Conservation (phyloP, 92 coral and sea anemone genomes). For the Actinostola sp. region DNA sequence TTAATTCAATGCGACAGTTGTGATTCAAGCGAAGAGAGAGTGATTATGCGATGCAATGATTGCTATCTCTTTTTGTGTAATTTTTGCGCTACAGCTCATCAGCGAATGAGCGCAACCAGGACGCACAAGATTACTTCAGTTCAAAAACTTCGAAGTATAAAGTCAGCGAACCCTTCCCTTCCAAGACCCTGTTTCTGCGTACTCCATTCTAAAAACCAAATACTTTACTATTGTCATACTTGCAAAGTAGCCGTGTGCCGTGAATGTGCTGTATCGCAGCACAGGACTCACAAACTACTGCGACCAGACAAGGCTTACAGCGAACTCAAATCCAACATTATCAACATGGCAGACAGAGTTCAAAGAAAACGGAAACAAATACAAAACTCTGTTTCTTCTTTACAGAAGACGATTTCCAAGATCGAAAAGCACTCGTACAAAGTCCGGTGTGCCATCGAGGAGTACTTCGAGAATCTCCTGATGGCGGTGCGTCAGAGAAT, state of each 20-base stretch:
- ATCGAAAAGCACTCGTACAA: constrained; percentile 37
- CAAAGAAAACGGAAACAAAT: constrained; percentile 46
- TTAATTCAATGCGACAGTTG: constrained; percentile 68
- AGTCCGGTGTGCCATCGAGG: constrained; percentile 51
- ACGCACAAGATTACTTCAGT: constrained; percentile 55
- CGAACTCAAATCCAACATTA: constrained; percentile 54
- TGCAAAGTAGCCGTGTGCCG: constrained; percentile 57
- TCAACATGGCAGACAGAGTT: constrained; percentile 46
- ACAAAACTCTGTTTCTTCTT: constrained; percentile 23
- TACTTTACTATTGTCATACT: constrained; percentile 57
- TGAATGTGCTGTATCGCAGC: constrained; percentile 43
- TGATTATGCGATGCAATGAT: constrained; percentile 62
- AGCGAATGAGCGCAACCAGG: constrained; percentile 72
- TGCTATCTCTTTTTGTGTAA: constrained; percentile 64
- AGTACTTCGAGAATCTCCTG: constrained; percentile 60
- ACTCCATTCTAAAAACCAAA: constrained; percentile 41
- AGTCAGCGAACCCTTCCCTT: constrained; percentile 13
- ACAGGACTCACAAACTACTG: constrained; percentile 44
- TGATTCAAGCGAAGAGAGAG: constrained; percentile 60
- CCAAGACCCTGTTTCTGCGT: constrained; percentile 59
- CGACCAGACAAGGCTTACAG: constrained; percentile 37
- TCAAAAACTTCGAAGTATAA: constrained; percentile 51
- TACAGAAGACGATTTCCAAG: constrained; percentile 42
- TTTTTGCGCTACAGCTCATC: constrained; percentile 82
- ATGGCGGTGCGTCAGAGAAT: constrained; percentile 64